Percentiles rank a stretch among this genome's conserved stretches.
These are phyloP conservation scores for Thunnus thynnus DNA, from an alignment of 2,113 vertebrate species.

Conservation along the genomic window DNA sequence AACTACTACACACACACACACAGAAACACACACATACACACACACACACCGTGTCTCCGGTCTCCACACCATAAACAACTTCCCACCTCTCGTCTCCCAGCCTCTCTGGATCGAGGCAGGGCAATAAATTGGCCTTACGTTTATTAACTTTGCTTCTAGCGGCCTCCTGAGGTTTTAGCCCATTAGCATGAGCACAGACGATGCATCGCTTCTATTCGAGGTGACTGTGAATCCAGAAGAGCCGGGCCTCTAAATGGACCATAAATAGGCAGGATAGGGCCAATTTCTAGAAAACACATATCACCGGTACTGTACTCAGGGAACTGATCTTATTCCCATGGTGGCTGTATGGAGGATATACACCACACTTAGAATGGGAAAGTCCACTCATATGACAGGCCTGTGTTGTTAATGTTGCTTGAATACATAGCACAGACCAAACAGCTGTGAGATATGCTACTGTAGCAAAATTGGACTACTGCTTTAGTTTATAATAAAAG, in stretches of 20 bases:
- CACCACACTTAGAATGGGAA: neutral
- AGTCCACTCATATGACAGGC: neutral
- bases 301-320: neutral
- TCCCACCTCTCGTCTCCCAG: slow-evolving; percentile 3
- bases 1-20: slow-evolving; percentile 58
- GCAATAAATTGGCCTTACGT: slow-evolving; percentile 71
- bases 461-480: neutral
- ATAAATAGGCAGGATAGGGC: slow-evolving; percentile 24
- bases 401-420: too few relatives aligned
- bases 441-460: neutral
- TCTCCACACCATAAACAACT: slow-evolving; percentile 42
- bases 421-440: neutral
- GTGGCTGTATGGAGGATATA: slow-evolving; percentile 2
- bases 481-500: neutral
- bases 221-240: slow-evolving; percentile 20
- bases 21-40: slow-evolving; percentile 26
- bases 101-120: slow-evolving; percentile 39
- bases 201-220: slow-evolving; percentile 1
- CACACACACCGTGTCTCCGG: slow-evolving; percentile 46
- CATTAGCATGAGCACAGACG: slow-evolving; percentile 60
- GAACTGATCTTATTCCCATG: slow-evolving; percentile 1
- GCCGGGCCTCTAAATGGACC: slow-evolving; percentile 3
- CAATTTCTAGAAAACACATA: slow-evolving; percentile 33
- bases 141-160: slow-evolving; percentile 67
- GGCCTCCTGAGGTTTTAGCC: slow-evolving; percentile 55